Evolutionary conservation across 2,113 vertebrate species (phyloP).

Genomic region (Chlorodrepanis virens): DNA sequence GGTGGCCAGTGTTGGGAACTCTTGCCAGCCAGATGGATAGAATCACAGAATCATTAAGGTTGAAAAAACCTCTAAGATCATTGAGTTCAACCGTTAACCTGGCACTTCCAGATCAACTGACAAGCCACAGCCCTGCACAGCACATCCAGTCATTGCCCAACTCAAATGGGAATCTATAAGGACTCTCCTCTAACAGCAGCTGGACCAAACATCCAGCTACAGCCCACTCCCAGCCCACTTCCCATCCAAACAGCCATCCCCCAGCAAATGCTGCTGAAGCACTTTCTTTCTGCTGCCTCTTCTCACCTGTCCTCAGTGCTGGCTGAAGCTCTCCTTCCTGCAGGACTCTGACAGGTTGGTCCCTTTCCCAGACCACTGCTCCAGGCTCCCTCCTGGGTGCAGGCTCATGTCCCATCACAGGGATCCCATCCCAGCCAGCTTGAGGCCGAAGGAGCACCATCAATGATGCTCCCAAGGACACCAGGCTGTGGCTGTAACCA

Average conservation of each 20-base stretch:
- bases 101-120: background rate
- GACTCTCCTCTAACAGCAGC: background rate
- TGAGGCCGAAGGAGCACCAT: background rate
- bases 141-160: background rate
- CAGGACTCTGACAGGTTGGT: background rate
- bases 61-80: background rate
- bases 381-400: fast-evolving
- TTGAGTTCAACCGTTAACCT: background rate
- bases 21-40: background rate
- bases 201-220: background rate
- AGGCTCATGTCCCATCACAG: fast-evolving
- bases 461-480: background rate
- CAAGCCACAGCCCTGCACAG: background rate
- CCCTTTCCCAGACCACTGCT: background rate
- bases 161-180: background rate
- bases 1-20: background rate
- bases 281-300: background rate
- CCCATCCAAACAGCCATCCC: background rate
- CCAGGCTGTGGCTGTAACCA: background rate
- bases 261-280: background rate
- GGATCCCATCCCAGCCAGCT: background rate
- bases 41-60: background rate
- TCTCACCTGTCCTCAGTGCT: background rate
- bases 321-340: background rate
- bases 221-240: background rate